Conservation (phyloP, 2,888 invertebrate species). For the Diabrotica balteata region DNA sequence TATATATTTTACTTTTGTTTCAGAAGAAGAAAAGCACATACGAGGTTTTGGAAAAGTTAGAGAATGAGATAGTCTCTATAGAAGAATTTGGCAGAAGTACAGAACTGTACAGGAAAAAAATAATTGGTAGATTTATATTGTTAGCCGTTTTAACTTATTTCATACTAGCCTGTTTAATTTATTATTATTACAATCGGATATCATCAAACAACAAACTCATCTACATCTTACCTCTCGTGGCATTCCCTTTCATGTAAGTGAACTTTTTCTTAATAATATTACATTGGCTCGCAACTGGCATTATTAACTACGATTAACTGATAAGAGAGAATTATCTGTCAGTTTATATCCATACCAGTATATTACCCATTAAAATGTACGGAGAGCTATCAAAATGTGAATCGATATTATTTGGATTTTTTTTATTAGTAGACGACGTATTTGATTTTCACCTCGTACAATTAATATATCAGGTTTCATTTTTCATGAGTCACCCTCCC, state of each 20-base stretch:
- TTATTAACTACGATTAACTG: no score
- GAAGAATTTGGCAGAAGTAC: slow-evolving; percentile 82
- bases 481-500: no score
- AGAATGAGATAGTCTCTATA: slow-evolving; percentile 80
- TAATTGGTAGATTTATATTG: slow-evolving; percentile 77
- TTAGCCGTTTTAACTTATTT: slow-evolving; percentile 71
- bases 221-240: slow-evolving; percentile 79
- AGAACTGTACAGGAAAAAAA: slow-evolving; percentile 80
- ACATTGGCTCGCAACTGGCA: no score
- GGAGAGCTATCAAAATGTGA: no score
- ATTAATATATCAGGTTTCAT: no score
- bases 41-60: slow-evolving; percentile 73
- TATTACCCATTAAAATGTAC: no score
- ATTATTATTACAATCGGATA: slow-evolving; percentile 81
- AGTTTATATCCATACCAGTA: no score
- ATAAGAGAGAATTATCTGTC: no score
- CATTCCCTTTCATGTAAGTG: slow-evolving; percentile 82
- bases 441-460: no score
- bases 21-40: slow-evolving; percentile 67
- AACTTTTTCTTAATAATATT: background rate
- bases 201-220: slow-evolving; percentile 76
- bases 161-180: slow-evolving; percentile 77
- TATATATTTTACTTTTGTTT: slow-evolving; percentile 26
- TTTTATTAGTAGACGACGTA: no score
- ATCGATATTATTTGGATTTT: no score